Base-by-base conservation (phyloP, 2,888 invertebrate genomes). In the Allophyes oxyacanthae region DNA sequence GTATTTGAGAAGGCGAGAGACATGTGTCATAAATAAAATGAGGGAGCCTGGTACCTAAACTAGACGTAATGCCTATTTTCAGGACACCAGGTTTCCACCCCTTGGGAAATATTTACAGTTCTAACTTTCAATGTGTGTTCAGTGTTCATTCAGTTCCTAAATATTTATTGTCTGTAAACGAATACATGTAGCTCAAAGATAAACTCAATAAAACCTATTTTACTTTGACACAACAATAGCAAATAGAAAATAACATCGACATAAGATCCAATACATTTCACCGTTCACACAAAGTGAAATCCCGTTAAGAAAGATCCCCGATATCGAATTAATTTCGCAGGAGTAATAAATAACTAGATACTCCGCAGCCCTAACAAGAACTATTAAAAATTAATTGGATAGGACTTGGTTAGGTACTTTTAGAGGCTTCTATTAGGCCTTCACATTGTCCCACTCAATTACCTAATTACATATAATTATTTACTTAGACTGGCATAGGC, bases 331-430 rank as follows among this genome's bases (percentile, higher is more conserved):
- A 20, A 60, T 61, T 64, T 48, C 46, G 32, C 15, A 43, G 30
- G 44, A 34, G 25, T 15, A 46, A 53, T 66, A 66, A 66, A 59
- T 72, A 63, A 53, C 41, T 40, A 50, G 15, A 38, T 10, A 41
- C 38, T 37, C 46, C 9, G 30, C 44, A 50, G 34, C 34, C 10
- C 25, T 25, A 51, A 53, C 34, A 40, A 59, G 38, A 36, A 54
- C 49, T 65, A 38, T 49, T 43, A 37, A 62, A 63, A 58, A 38
- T 50, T 52, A 61, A 64, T 63, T 67, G 33, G 40, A 43, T 41
- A 32, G 14, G 36, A 36, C 42, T 64, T 25, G 11, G 6, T 26
- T 9, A n/a, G 11, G 10, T 20, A 30, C 14, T 30, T 13, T 30
- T 30, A n/a, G n/a, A n/a, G 10, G 15, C 2, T 7, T 9, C 36